Base-by-base conservation (phyloP, 2,113 vertebrate species). In the Amazona vittata region DNA sequence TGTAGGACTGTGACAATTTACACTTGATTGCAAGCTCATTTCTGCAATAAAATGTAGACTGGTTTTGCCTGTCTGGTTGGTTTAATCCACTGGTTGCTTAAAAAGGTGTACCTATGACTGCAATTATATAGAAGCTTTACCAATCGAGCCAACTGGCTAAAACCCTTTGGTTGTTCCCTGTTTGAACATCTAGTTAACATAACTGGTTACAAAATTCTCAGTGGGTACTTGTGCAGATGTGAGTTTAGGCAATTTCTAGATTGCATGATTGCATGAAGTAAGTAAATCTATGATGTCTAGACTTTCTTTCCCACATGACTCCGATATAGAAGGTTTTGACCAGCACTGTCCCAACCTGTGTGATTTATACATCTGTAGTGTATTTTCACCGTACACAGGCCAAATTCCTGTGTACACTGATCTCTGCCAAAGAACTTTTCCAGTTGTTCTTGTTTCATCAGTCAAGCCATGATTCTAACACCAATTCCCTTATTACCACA, bases 381-480 rank as follows among this genome's bases (percentile, higher is more conserved):
- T 97, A 95, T 98, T 98, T 98, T 96, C 93, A 89, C 94, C 97
- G 96, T 89, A 90, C 29, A 46, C 59, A 80, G 80, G 96, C 97
- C 98, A 98, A 97, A 71, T 97, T 96, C 69, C 85, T 92, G 75
- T 79, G 75, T 49, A 57, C 47, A 39, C 79, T 50, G 82, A 69
- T 74, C 52, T 95, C 33, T 97, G 97, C 97, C 98, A 98, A 95
- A 92, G 60, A 95, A 74, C 89, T 97, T 95, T 96, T 95, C 83
- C 80, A 95, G 90, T 94, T 17, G 9, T 70, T 96, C 86, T 92
- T 70, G 57, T 93, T 89, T 96, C 57, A 93, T 92, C 84, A 81
- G 44, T 64, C 49, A 91, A 94, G 89, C 11, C 74, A 46, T 81
- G 62, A 79, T 95, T 96, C 71, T 81, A 83, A 93, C 77, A 91